Percentiles rank a stretch among this genome's conserved stretches.
These are phyloP conservation scores for Callyntrura sp. DNA, from an alignment of 2,888 invertebrate genomes.

Conservation along the genomic window DNA sequence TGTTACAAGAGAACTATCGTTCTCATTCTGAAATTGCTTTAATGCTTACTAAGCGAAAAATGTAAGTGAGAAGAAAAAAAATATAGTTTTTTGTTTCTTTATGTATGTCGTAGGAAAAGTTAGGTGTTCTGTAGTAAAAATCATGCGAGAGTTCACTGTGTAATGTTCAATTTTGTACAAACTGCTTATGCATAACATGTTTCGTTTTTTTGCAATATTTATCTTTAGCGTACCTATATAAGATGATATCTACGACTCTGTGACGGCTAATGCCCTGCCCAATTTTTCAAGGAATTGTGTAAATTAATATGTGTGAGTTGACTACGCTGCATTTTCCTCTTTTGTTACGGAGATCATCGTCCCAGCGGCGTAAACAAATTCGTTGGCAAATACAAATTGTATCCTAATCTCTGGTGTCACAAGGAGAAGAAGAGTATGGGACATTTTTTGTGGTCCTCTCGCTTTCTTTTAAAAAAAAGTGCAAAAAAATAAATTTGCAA, in stretches of 20 bases:
- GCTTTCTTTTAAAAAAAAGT: conserved; percentile 9
- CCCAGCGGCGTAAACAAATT: background rate
- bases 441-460: background rate
- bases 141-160: too few species aligned
- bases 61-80: conserved; percentile 24
- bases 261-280: conserved; percentile 28
- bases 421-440: conserved; percentile 22
- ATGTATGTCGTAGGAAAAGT: background rate
- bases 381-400: background rate
- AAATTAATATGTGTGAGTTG: too few species aligned
- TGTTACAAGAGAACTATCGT: background rate
- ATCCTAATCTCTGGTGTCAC: background rate
- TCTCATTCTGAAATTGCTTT: background rate
- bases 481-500: conserved; percentile 21
- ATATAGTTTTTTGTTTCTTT: conserved; percentile 15
- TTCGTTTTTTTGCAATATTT: too few species aligned
- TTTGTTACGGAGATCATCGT: background rate
- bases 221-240: too few species aligned
- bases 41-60: conserved; percentile 26
- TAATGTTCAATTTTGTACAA: too few species aligned
- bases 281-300: background rate
- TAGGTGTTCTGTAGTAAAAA: too few species aligned
- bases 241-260: background rate
- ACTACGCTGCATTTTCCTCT: background rate
- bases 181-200: too few species aligned